phyloP scores from a whole-genome alignment of 2,113 vertebrate genomes.

The Microtus ochrogaster region DNA sequence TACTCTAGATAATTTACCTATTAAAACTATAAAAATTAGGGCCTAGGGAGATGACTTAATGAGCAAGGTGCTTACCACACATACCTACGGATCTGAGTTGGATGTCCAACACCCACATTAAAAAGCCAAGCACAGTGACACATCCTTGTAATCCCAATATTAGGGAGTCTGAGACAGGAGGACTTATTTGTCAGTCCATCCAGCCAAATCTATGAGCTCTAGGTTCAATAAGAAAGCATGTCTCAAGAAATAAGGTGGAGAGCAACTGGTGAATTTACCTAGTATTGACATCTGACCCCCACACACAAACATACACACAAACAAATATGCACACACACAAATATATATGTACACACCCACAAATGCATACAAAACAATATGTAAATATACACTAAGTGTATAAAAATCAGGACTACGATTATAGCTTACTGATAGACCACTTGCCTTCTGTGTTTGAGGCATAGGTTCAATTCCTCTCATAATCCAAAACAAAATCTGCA shows the following conservation, averaged over 20 bases:
- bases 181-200: neutral
- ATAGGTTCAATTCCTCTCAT: neutral
- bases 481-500: neutral
- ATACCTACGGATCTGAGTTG: neutral
- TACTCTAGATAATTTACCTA: neutral
- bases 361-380: too few relatives aligned
- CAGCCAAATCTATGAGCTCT: neutral
- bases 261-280: neutral
- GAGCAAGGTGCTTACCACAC: neutral
- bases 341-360: neutral
- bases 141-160: neutral
- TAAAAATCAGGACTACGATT: neutral
- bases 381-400: neutral
- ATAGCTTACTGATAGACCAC: neutral
- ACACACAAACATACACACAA: neutral
- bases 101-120: neutral
- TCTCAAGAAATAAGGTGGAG: neutral
- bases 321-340: neutral
- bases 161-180: neutral
- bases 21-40: constrained; percentile 9
- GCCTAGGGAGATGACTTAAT: neutral
- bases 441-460: neutral
- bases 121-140: neutral
- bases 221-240: neutral
- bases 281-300: neutral